Evolutionary conservation across 2,888 invertebrate species (phyloP).

Genomic region (Athripsodes cinereus): DNA sequence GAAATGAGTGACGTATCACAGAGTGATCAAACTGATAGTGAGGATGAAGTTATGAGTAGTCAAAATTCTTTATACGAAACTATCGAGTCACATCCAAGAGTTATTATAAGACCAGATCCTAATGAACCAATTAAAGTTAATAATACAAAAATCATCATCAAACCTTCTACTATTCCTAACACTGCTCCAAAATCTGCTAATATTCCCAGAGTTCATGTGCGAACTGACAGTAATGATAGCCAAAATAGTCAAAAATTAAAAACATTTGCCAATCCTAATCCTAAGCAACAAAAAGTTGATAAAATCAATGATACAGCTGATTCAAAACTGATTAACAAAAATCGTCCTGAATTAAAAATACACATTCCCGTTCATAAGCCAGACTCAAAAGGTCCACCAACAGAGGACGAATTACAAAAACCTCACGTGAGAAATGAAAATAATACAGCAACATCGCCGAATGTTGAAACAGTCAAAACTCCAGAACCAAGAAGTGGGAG

Average conservation of each 20-base stretch:
- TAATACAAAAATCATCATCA: slow-evolving; percentile 57
- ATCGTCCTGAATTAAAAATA: slow-evolving; percentile 21
- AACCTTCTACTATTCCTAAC: slow-evolving; percentile 45
- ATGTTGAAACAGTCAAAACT: neutral
- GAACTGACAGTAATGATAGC: slow-evolving; percentile 31
- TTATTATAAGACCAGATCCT: slow-evolving; percentile 50
- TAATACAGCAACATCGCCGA: slow-evolving; percentile 2
- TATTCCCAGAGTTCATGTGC: slow-evolving; percentile 46
- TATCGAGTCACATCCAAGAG: slow-evolving; percentile 42
- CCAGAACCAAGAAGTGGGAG: neutral
- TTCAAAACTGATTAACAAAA: slow-evolving; percentile 6
- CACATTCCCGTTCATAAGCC: slow-evolving; percentile 23
- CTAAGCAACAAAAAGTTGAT: neutral
- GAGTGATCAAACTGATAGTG: slow-evolving; percentile 23
- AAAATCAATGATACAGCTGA: slow-evolving; percentile 7
- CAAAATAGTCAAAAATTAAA: neutral
- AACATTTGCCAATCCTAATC: neutral
- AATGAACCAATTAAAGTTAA: slow-evolving; percentile 35
- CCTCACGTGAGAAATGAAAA: slow-evolving; percentile 20
- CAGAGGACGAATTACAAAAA: slow-evolving; percentile 44
- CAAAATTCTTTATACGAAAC: slow-evolving; percentile 26
- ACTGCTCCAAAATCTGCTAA: slow-evolving; percentile 33
- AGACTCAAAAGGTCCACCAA: slow-evolving; percentile 36
- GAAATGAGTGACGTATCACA: slow-evolving; percentile 21
- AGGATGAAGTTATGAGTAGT: slow-evolving; percentile 15